Conservation (phyloP, 2,888 invertebrate species). For the Chironomus riparius region DNA sequence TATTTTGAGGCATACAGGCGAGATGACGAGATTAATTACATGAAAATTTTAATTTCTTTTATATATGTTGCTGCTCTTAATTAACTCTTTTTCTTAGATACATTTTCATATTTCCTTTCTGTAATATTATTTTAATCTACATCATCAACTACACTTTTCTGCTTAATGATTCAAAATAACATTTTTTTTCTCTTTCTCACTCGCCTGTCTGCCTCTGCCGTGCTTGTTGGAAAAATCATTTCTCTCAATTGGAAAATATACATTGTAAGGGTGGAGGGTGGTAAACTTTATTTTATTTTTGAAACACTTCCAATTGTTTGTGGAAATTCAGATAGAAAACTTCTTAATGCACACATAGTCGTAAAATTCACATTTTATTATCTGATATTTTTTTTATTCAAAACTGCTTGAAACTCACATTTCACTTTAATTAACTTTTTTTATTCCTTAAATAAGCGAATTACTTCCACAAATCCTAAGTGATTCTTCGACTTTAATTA, state of each 20-base stretch:
- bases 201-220: not conserved
- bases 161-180: no score
- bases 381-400: no score
- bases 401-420: no score
- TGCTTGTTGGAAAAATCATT: not conserved
- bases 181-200: not conserved
- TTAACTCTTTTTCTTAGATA: not conserved
- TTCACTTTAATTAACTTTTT: no score
- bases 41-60: not conserved
- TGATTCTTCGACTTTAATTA: not conserved
- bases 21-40: constrained; percentile 18
- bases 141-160: not conserved
- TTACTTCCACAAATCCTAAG: no score
- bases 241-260: not conserved
- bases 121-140: not conserved
- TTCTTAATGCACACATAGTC: no score
- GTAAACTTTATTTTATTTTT: not conserved
- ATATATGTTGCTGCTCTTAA: constrained; percentile 8
- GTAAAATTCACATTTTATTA: not conserved
- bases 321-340: no score
- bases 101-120: constrained; percentile 8
- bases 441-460: no score
- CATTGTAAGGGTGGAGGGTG: not conserved
- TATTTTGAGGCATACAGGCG: not conserved
- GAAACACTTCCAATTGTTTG: not conserved